These are phyloP conservation scores for Alethe castanea DNA, from an alignment of 2,113 vertebrate genomes.

Conservation along the genomic window DNA sequence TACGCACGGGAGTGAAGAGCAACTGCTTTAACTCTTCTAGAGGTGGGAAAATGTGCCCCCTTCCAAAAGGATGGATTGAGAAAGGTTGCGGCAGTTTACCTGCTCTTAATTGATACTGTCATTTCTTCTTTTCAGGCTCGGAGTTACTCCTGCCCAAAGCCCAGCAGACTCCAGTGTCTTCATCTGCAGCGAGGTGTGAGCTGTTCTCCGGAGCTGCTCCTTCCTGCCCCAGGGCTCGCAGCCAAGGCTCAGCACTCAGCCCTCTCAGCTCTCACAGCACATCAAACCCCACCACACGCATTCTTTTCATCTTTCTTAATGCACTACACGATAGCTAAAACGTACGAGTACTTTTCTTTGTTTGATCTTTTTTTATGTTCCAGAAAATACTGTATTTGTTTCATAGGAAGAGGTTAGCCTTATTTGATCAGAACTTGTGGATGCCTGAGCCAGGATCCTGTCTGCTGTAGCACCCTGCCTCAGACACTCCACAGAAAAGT, in stretches of 20 bases:
- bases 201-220: neutral
- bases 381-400: neutral
- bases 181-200: neutral
- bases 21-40: neutral
- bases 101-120: neutral
- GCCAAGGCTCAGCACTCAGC: neutral
- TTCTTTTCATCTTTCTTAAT: neutral
- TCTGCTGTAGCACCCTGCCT: neutral
- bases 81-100: neutral
- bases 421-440: neutral
- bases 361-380: neutral
- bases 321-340: neutral
- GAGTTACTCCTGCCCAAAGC: neutral
- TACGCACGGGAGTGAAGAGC: neutral
- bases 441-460: neutral
- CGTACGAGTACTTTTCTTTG: too few species aligned
- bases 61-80: neutral
- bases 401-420: neutral
- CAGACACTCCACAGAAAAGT: neutral
- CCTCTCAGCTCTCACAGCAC: neutral
- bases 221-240: neutral
- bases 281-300: fast-evolving
- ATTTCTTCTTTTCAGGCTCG: neutral
- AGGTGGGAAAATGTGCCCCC: fast-evolving
- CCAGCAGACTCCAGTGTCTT: neutral